Evolutionary conservation across 2,888 invertebrate species (phyloP), one percentile per base, ranked within the genome.

Genomic region (Trissonchulus latispiculum): DNA sequence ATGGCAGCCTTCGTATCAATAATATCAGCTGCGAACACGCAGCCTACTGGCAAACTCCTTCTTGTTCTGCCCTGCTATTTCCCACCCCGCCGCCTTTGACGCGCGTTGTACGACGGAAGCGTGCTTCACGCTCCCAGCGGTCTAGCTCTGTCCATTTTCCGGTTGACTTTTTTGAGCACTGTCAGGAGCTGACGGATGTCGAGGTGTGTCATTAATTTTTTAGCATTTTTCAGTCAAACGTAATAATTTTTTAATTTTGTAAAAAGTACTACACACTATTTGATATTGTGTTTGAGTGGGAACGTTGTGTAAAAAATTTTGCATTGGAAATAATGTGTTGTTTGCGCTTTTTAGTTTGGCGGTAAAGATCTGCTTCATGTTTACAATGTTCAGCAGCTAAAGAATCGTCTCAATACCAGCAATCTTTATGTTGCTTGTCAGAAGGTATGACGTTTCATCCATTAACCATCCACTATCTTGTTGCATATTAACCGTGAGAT

Each of bases 131-230:
- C 48, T 15, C 48, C 48, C 8, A 48, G 8, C 8, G 8, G 31
- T 18, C 32, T 8, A 33, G 28, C 28, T 31, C 28, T 31, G 28
- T 68, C 0, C 87, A 89, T 61, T 95, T 96, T 84, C 93, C 95
- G 0, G 90, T 95, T 59, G 97, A 97, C 83, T 96, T 95, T 87
- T 97, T 97, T 84, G 96, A 97, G 83, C 92, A 94, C 82, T 95
- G 95, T 83, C 90, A 91, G 72, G 88, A 90, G 15, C 89, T 95
- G 88, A 91, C 90, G 77, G 95, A 96, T 80, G 89, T 95, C 0
- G 96, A 96, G 79, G 81, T 82, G 71, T 74, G 77, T 48, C 64
- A 18, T 35, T 48, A 31, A 33, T 29, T 73, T 29, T 18, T 73
- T 74, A 61, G 23, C n/a, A n/a, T n/a, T n/a, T n/a, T n/a, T n/a